These are phyloP conservation scores for Onychostruthus taczanowskii DNA, from an alignment of 2,113 vertebrate genomes.

Conservation along the genomic window DNA sequence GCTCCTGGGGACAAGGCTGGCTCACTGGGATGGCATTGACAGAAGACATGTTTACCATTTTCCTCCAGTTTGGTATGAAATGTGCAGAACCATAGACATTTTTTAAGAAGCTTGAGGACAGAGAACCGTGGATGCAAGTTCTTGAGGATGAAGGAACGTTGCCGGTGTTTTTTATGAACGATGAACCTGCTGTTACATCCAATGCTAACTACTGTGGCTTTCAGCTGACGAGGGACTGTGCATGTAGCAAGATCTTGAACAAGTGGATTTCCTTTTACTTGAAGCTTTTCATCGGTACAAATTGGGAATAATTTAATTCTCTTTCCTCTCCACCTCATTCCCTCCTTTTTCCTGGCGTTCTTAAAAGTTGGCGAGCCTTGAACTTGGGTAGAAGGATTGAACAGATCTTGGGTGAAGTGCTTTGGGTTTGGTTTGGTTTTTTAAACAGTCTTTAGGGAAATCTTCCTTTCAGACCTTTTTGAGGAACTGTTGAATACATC, in stretches of 20 bases:
- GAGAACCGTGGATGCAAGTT: not conserved
- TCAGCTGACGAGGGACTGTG: constrained; percentile 58
- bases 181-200: constrained; percentile 49
- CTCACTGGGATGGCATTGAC: not conserved
- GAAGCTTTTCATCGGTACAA: constrained; percentile 82
- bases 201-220: constrained; percentile 65
- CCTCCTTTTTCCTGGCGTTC: not conserved
- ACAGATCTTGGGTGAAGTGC: constrained; percentile 6
- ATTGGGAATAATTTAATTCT: constrained; percentile 37
- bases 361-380: not conserved
- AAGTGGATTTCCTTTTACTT: constrained; percentile 75
- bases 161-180: constrained; percentile 12
- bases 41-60: constrained; percentile 13
- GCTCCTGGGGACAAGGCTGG: not conserved
- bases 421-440: constrained; percentile 45
- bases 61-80: constrained; percentile 37
- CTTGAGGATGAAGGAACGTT: not conserved
- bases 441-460: constrained; percentile 48
- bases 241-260: constrained; percentile 70
- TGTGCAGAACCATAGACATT: constrained; percentile 41
- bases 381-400: not conserved
- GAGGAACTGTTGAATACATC: constrained; percentile 62
- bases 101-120: constrained; percentile 30
- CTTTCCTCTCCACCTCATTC: not conserved
- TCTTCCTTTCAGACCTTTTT: constrained; percentile 39